Evolutionary conservation across 1,140 invertebrate genomes (phyloP).

Genomic region (Ceratina australensis): DNA sequence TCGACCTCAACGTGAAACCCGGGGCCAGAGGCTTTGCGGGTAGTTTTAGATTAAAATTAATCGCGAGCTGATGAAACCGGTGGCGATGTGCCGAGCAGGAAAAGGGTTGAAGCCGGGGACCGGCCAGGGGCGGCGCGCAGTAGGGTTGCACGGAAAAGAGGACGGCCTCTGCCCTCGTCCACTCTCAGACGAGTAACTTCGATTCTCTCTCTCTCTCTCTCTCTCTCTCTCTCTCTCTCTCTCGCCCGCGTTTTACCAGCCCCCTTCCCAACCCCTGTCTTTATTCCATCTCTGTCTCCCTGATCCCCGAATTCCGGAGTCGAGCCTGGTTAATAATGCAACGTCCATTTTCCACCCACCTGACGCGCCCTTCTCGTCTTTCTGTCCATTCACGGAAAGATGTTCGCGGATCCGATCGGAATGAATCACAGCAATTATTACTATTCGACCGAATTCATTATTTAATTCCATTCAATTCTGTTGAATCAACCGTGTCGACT

Average conservation of each 20-base stretch:
- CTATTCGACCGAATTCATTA: too few species aligned
- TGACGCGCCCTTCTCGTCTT: slow-evolving; percentile 48
- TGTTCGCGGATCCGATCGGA: not conserved
- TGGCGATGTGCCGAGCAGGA: slow-evolving; percentile 56
- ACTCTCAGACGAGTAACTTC: slow-evolving; percentile 59
- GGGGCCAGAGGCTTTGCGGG: slow-evolving; percentile 65
- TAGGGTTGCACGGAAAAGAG: slow-evolving; percentile 61
- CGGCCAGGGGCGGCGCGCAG: slow-evolving; percentile 59
- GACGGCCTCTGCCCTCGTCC: slow-evolving; percentile 60
- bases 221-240: not conserved
- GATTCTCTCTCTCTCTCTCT: slow-evolving; percentile 2
- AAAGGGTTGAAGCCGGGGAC: slow-evolving; percentile 62
- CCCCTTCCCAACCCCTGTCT: not conserved
- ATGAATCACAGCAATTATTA: not conserved
- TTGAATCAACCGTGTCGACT: not conserved
- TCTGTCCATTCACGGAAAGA: slow-evolving; percentile 21
- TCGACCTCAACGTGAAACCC: slow-evolving; percentile 54
- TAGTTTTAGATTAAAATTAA: slow-evolving; percentile 72
- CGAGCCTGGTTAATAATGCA: slow-evolving; percentile 63
- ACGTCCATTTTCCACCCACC: slow-evolving; percentile 61
- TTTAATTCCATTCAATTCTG: too few species aligned
- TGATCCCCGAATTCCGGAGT: slow-evolving; percentile 62
- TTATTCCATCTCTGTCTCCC: slow-evolving; percentile 36
- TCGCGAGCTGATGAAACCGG: slow-evolving; percentile 69
- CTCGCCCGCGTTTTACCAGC: not conserved